Percentiles rank a stretch among this genome's conserved stretches.
Conservation (phyloP, 2,797 vertebrate genomes). For the Euphonia xanthogaster region DNA sequence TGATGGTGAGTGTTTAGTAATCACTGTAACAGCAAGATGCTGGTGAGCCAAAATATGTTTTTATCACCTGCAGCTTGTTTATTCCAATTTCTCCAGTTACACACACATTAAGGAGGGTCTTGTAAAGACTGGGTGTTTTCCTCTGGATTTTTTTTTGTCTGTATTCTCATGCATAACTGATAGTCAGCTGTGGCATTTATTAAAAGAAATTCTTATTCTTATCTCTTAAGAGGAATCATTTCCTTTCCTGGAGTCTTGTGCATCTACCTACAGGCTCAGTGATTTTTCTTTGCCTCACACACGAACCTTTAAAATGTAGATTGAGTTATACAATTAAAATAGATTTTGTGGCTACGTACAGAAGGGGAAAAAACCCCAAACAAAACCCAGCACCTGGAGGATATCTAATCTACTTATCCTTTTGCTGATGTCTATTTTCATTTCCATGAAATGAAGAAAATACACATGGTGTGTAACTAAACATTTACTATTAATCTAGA, state of each 20-base stretch:
- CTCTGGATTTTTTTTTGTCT: neutral
- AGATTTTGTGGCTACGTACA: neutral
- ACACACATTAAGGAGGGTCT: neutral
- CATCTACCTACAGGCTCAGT: neutral
- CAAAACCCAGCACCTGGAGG: neutral
- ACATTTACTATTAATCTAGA: neutral
- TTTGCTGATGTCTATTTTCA: neutral
- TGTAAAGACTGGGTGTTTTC: neutral
- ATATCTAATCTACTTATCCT: neutral
- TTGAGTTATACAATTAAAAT: neutral
- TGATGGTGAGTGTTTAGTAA: neutral
- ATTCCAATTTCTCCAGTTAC: neutral
- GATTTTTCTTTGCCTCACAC: neutral
- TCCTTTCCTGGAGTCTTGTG: neutral
- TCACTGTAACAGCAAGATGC: neutral
- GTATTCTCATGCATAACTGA: neutral
- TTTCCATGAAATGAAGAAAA: neutral
- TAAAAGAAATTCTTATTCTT: neutral
- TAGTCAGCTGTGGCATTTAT: neutral
- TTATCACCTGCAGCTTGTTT: neutral
- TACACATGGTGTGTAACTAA: neutral
- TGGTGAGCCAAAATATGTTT: neutral
- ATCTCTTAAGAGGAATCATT: neutral
- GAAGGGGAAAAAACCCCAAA: neutral
- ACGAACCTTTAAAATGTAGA: neutral